Evolutionary conservation across 2,797 vertebrate species (phyloP), one percentile per base, ranked within the genome.

Genomic region (Trichosurus vulpecula): DNA sequence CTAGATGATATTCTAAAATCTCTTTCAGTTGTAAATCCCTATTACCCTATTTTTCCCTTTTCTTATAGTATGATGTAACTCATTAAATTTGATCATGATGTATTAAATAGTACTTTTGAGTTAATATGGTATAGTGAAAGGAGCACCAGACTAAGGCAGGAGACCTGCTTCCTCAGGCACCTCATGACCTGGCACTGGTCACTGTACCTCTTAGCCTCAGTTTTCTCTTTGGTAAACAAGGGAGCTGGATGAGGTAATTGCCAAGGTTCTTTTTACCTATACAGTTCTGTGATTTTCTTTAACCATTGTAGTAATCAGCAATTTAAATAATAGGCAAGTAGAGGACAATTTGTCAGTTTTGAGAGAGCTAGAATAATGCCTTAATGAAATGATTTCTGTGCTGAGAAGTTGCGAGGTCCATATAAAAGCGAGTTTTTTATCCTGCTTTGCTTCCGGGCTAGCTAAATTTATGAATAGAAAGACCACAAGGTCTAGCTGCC

Each of bases 381-480:
- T 19, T 90, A 91, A 87, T 95, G 96, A 35, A 57, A 61, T 54
- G 56, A 89, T 55, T 1, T 27, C 29, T 97, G 3, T 5, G 6
- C 54, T 0, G 0, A 51, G 10, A 93, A 91, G 61, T 90, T 95
- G 29, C 96, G 95, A 95, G 92, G 91, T 41, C 90, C 93, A 94
- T 47, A 52, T 94, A 74, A 0, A 53, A n/a, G 25, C 31, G 92
- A 81, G 91, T 93, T 93, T 93, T 29, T 19, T 12, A 27, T 52
- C 16, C 9, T 92, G 8, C 35, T 89, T 55, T 92, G 95, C 55
- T 52, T 35, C 2, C 54, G 47, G 16, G 66, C 0, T 1, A 96
- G 52, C 93, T 96, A 97, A 92, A 29, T 25, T 16, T 97, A 8
- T 93, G 47, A 74, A 97, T 29, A 95, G 29, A 94, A 4, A 14